phyloP scores from a whole-genome alignment of 1,140 invertebrate species.

The Drosophila ananassae region DNA sequence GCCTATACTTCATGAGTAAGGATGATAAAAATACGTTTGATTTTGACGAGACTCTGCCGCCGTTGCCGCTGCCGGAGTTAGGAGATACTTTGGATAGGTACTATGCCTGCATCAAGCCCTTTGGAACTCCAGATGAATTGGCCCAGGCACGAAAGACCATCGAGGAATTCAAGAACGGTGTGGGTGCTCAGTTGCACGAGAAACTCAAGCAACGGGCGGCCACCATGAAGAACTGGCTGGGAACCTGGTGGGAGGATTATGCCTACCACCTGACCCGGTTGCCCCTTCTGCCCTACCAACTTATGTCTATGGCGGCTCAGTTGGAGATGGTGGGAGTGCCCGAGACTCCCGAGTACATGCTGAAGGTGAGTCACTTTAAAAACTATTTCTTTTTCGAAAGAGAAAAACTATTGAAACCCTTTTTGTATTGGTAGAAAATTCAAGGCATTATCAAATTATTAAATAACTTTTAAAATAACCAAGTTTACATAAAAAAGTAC shows the following conservation, averaged over 20 bases:
- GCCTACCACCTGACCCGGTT: constrained; percentile 88
- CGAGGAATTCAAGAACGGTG: constrained; percentile 85
- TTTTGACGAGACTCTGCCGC: constrained; percentile 85
- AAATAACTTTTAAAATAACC: too few relatives aligned
- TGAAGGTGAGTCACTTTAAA: constrained; percentile 51
- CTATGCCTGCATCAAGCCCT: constrained; percentile 86
- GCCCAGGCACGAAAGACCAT: constrained; percentile 85
- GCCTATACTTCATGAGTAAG: constrained; percentile 65
- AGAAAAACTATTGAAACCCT: too few relatives aligned
- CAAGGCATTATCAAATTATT: too few relatives aligned
- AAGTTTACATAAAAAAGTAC: too few relatives aligned
- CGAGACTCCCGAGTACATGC: constrained; percentile 66
- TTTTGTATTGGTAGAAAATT: too few relatives aligned
- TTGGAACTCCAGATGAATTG: constrained; percentile 85
- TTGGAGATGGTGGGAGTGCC: constrained; percentile 61
- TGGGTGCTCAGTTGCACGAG: constrained; percentile 87
- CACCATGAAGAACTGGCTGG: constrained; percentile 83
- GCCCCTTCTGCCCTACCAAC: constrained; percentile 86
- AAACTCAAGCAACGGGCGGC: constrained; percentile 86
- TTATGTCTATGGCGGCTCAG: constrained; percentile 77
- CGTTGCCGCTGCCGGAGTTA: constrained; percentile 88
- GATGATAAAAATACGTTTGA: constrained; percentile 76
- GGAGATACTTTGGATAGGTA: constrained; percentile 88
- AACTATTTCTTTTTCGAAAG: background rate
- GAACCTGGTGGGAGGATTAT: constrained; percentile 91